Conservation (phyloP, 2,888 invertebrate genomes). For the Parascotia fuliginaria region DNA sequence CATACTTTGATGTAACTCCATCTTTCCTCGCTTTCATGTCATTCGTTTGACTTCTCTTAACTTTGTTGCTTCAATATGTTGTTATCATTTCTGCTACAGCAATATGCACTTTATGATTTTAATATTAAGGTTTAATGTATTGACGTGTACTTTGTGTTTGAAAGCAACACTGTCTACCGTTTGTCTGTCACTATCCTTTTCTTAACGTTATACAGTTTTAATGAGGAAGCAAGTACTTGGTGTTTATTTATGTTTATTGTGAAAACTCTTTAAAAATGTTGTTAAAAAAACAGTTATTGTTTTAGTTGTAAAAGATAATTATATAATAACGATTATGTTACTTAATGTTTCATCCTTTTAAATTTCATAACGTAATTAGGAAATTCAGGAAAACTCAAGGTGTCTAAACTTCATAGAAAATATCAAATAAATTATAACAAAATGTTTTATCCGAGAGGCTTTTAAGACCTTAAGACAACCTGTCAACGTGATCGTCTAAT, state of each 20-base stretch:
- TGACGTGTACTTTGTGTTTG: constrained; percentile 10
- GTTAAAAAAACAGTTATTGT: constrained; percentile 5
- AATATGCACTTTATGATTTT: constrained; percentile 15
- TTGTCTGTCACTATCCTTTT: constrained; percentile 40
- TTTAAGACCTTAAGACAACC: neutral
- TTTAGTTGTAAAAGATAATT: neutral
- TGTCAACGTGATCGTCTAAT: neutral
- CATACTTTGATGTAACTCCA: constrained; percentile 59
- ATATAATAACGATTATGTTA: neutral
- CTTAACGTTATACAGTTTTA: constrained; percentile 48
- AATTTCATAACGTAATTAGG: neutral
- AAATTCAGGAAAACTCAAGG: too few species aligned
- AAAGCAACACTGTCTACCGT: constrained; percentile 39
- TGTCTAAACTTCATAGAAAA: neutral
- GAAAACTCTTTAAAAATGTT: constrained; percentile 26
- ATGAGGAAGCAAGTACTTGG: constrained; percentile 46
- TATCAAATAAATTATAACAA: constrained; percentile 1
- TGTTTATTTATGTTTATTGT: constrained; percentile 19
- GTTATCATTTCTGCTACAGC: constrained; percentile 8
- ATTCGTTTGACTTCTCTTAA: constrained; percentile 57
- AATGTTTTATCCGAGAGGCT: neutral
- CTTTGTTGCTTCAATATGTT: constrained; percentile 45
- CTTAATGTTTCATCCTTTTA: neutral
- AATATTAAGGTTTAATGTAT: constrained; percentile 3
- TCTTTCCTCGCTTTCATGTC: constrained; percentile 52